Conservation (phyloP, 1,140 invertebrate genomes). For the Drosophila nasuta region DNA sequence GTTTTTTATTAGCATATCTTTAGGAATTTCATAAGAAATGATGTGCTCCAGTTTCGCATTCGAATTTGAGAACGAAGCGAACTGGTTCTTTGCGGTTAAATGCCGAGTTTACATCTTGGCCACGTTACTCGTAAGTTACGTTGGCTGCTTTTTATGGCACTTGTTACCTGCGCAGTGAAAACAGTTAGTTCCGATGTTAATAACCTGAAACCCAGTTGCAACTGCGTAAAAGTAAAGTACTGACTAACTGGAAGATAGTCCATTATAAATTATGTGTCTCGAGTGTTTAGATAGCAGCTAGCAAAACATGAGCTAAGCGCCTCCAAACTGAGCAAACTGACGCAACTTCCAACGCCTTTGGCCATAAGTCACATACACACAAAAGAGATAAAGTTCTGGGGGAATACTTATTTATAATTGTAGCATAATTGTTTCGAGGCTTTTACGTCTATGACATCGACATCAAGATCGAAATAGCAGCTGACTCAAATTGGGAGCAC, state of each 20-base stretch:
- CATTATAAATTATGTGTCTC: constrained; percentile 23
- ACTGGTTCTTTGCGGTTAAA: constrained; percentile 52
- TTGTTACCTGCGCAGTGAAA: constrained; percentile 47
- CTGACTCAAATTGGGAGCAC: constrained; percentile 69
- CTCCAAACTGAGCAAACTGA: constrained; percentile 20
- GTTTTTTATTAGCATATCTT: constrained; percentile 13
- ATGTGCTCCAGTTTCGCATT: constrained; percentile 42
- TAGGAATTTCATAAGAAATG: constrained; percentile 29
- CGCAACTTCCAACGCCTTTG: constrained; percentile 27
- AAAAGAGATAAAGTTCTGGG: constrained; percentile 13
- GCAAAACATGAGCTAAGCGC: constrained; percentile 34
- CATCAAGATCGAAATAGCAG: constrained; percentile 56
- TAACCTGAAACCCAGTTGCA: constrained; percentile 49
- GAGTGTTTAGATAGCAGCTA: constrained; percentile 5
- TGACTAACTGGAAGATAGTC: neutral
- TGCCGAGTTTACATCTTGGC: constrained; percentile 39
- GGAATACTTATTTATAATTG: constrained; percentile 68
- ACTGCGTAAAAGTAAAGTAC: constrained; percentile 9
- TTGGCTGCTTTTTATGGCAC: constrained; percentile 42
- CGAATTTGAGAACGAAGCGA: constrained; percentile 51
- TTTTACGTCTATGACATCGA: constrained; percentile 23
- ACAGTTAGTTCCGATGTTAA: constrained; percentile 79
- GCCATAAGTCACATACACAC: neutral
- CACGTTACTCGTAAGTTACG: constrained; percentile 3
- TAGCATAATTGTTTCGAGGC: constrained; percentile 55